Percentiles rank a stretch among this genome's conserved stretches.
Conservation (phyloP, 2,888 invertebrate species). For the Tetragnatha montana region DNA sequence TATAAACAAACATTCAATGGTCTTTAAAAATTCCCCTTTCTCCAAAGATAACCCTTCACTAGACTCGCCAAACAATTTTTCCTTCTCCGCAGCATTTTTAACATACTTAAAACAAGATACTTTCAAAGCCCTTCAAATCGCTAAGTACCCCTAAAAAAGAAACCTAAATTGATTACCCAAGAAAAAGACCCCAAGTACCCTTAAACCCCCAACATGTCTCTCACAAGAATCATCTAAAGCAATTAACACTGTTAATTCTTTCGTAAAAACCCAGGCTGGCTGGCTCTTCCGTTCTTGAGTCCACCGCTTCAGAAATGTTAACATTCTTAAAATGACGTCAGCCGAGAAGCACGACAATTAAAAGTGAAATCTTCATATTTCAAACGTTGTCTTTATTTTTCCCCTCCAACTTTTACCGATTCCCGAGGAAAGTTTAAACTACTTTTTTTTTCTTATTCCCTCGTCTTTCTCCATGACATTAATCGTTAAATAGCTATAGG, state of each 20-base stretch:
- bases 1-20: too few relatives aligned
- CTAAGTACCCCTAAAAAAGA: not conserved
- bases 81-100: not conserved
- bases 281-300: not conserved
- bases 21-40: too few relatives aligned
- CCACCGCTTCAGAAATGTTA: not conserved
- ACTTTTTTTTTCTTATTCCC: not conserved
- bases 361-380: not conserved
- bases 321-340: not conserved
- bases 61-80: not conserved
- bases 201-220: not conserved
- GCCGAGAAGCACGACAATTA: not conserved
- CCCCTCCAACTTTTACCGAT: not conserved
- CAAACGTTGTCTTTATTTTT: not conserved
- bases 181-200: not conserved
- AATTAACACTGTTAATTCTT: not conserved
- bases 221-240: not conserved
- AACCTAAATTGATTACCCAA: not conserved
- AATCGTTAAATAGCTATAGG: not conserved
- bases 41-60: not conserved
- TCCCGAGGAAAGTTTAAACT: not conserved
- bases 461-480: not conserved
- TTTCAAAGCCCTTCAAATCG: not conserved
- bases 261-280: not conserved
- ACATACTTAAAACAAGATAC: not conserved